A percentile compares a stretch with the other conserved stretches of the same genome.
phyloP scores from a whole-genome alignment of 2,888 invertebrate species.

The Laothoe populi region DNA sequence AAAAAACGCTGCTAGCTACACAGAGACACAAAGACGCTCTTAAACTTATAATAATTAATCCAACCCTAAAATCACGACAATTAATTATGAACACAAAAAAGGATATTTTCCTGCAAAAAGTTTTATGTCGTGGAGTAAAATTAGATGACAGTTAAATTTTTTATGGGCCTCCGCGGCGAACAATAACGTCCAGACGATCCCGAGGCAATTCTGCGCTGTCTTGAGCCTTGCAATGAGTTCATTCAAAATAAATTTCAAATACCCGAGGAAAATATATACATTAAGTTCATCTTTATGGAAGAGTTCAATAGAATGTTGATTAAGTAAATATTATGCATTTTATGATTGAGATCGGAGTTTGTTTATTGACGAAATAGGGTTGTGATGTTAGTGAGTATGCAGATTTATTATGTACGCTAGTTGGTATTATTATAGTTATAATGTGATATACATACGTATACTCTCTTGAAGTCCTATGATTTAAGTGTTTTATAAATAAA shows the following conservation, averaged over 20 bases:
- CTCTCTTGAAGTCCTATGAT: too few species aligned
- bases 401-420: too few species aligned
- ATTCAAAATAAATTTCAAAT: slow-evolving; percentile 48
- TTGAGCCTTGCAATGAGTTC: slow-evolving; percentile 51
- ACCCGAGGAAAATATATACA: slow-evolving; percentile 31
- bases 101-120: slow-evolving; percentile 29
- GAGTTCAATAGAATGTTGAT: neutral
- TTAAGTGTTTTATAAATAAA: too few species aligned
- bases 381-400: too few species aligned
- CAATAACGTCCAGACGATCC: slow-evolving; percentile 49
- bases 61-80: neutral
- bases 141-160: slow-evolving; percentile 45
- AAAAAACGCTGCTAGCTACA: neutral
- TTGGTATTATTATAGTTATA: too few species aligned
- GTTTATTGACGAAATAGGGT: too few species aligned
- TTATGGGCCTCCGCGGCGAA: slow-evolving; percentile 44
- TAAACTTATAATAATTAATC: neutral
- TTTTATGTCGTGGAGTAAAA: slow-evolving; percentile 37
- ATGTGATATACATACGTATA: too few species aligned
- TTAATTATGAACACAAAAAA: slow-evolving; percentile 12
- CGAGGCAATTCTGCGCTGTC: slow-evolving; percentile 46
- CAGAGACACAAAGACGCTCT: neutral
- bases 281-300: neutral
- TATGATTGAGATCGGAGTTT: too few species aligned
- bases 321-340: neutral